Conservation (phyloP, 2,888 invertebrate genomes). For the Cryptocephalus primarius region DNA sequence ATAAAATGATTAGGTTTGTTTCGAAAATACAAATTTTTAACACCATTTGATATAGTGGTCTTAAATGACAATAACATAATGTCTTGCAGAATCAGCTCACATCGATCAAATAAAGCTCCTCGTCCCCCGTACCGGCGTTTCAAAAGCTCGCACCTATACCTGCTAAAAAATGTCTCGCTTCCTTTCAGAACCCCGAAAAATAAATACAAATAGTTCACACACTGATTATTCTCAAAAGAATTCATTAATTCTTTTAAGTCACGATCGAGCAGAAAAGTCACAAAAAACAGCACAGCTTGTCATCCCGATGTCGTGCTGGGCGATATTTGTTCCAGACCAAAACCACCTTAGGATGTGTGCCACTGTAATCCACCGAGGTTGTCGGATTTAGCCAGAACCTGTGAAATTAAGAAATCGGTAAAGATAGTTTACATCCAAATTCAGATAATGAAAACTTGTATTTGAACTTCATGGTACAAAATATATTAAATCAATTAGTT, state of each 20-base stretch:
- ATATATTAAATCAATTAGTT: too few species aligned
- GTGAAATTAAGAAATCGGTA: too few species aligned
- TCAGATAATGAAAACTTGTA: too few species aligned
- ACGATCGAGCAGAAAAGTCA: constrained; percentile 9
- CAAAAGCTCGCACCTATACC: neutral
- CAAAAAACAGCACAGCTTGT: constrained; percentile 25
- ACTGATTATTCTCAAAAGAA: constrained; percentile 18
- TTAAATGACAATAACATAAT: too few species aligned
- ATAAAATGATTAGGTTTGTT: too few species aligned
- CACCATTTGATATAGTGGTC: too few species aligned
- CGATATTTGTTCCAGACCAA: constrained; percentile 25
- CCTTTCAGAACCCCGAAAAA: constrained; percentile 10
- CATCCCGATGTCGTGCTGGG: constrained; percentile 24
- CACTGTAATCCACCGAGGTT: constrained; percentile 5
- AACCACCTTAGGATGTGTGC: constrained; percentile 20
- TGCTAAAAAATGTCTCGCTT: neutral
- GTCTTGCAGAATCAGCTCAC: too few species aligned
- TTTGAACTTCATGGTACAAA: too few species aligned
- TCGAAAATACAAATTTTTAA: too few species aligned
- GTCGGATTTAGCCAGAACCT: constrained; percentile 9
- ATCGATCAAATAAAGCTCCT: constrained; percentile 3
- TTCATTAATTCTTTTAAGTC: constrained; percentile 17
- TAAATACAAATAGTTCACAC: constrained; percentile 19
- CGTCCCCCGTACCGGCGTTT: constrained; percentile 14
- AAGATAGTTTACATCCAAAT: too few species aligned